Percentiles rank a stretch among this genome's conserved stretches.
These are phyloP conservation scores for Caerostris extrusa DNA, from an alignment of 1,140 invertebrate genomes.

Conservation along the genomic window DNA sequence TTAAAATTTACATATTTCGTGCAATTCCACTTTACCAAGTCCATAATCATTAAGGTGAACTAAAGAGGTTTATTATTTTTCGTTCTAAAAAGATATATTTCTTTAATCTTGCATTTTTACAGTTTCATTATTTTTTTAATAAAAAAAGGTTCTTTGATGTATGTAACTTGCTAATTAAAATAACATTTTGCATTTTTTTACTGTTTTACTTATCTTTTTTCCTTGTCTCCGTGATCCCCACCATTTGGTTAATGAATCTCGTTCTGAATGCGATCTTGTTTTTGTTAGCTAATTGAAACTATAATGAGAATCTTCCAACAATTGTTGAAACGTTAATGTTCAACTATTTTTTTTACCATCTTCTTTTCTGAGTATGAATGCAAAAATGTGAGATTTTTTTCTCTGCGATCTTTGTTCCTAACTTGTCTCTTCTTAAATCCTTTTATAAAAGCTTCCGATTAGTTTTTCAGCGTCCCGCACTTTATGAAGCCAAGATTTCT, in stretches of 20 bases:
- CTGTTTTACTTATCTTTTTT: background rate
- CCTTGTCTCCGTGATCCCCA: background rate
- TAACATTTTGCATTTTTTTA: background rate
- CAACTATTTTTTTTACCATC: background rate
- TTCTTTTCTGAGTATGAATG: no score
- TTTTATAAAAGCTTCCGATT: no score
- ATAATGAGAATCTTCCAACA: constrained; percentile 45
- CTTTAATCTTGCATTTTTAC: background rate
- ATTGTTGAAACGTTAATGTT: background rate
- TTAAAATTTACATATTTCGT: no score
- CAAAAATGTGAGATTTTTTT: no score
- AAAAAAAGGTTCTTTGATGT: background rate
- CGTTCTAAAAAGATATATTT: no score
- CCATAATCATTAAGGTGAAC: no score
- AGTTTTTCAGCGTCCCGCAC: no score
- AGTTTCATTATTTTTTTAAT: background rate
- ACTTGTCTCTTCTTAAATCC: no score
- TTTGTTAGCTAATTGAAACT: constrained; percentile 63
- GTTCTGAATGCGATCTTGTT: constrained; percentile 9
- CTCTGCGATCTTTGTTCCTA: no score
- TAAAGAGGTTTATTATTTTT: no score
- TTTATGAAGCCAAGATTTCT: no score
- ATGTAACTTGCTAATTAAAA: background rate
- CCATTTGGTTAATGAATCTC: constrained; percentile 32
- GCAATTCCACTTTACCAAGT: no score